These are phyloP conservation scores for Colostygia pectinataria DNA, from an alignment of 2,888 invertebrate species.

Conservation along the genomic window DNA sequence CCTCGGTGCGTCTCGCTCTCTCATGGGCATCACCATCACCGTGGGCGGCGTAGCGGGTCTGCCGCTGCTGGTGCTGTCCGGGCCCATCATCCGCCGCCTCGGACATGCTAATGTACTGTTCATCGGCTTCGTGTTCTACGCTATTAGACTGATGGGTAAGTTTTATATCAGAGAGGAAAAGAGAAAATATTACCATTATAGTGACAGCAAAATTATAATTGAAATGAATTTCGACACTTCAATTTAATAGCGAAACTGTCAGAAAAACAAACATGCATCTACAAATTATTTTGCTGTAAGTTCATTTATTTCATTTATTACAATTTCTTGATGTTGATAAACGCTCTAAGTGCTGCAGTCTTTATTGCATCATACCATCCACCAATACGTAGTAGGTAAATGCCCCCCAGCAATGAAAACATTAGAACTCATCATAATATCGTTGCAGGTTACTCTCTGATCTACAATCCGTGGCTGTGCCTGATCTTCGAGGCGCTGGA, in stretches of 20 bases:
- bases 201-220: background rate
- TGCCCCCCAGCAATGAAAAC: too few species aligned
- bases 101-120: conserved; percentile 91
- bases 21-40: conserved; percentile 92
- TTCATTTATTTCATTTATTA: too few species aligned
- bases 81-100: conserved; percentile 87
- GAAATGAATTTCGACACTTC: background rate
- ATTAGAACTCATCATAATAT: background rate
- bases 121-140: conserved; percentile 90
- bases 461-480: conserved; percentile 90
- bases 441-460: conserved; percentile 86
- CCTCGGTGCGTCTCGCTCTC: conserved; percentile 87
- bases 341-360: too few species aligned
- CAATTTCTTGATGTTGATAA: too few species aligned
- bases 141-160: conserved; percentile 87
- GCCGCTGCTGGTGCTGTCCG: conserved; percentile 89
- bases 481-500: conserved; percentile 90
- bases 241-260: too few species aligned
- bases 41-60: conserved; percentile 90
- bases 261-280: too few species aligned
- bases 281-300: too few species aligned
- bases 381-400: too few species aligned
- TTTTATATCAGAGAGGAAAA: background rate
- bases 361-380: too few species aligned
- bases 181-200: too few species aligned